Percentiles rank a stretch among this genome's conserved stretches.
Evolutionary conservation across 2,888 invertebrate species (phyloP).

Genomic region (Tanytarsus gracilentus): DNA sequence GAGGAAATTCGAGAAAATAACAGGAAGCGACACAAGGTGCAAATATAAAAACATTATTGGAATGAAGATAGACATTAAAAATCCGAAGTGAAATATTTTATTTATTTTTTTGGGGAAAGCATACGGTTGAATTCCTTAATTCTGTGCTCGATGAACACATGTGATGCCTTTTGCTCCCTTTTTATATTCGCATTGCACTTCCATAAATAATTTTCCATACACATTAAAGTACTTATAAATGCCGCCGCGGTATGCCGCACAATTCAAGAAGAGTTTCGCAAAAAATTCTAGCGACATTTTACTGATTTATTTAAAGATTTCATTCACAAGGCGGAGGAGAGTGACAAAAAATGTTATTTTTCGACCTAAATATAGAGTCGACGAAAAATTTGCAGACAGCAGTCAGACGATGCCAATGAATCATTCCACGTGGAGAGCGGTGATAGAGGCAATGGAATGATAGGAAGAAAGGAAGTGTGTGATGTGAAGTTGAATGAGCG

Average conservation of each 20-base stretch:
- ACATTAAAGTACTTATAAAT: no score
- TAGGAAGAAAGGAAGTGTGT: no score
- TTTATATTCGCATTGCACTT: no score
- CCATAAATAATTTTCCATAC: neutral
- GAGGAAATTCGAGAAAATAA: constrained; percentile 4
- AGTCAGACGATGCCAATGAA: constrained; percentile 21
- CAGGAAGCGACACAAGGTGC: constrained; percentile 26
- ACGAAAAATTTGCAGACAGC: constrained; percentile 16
- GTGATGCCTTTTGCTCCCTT: no score
- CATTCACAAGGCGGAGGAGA: constrained; percentile 9
- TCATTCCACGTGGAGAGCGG: neutral
- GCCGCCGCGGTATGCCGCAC: no score
- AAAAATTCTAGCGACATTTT: neutral
- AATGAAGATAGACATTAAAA: constrained; percentile 11
- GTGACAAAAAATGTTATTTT: neutral
- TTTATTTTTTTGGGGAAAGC: constrained; percentile 4
- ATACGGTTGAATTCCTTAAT: neutral
- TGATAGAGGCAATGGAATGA: neutral
- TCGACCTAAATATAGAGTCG: constrained; percentile 13
- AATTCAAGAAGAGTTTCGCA: neutral
- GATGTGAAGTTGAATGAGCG: constrained; percentile 8
- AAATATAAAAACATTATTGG: constrained; percentile 21
- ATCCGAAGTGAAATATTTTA: neutral
- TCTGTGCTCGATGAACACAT: neutral
- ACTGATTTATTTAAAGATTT: constrained; percentile 16